Conservation (phyloP, 2,888 invertebrate genomes). For the Calliopum simillimum region DNA sequence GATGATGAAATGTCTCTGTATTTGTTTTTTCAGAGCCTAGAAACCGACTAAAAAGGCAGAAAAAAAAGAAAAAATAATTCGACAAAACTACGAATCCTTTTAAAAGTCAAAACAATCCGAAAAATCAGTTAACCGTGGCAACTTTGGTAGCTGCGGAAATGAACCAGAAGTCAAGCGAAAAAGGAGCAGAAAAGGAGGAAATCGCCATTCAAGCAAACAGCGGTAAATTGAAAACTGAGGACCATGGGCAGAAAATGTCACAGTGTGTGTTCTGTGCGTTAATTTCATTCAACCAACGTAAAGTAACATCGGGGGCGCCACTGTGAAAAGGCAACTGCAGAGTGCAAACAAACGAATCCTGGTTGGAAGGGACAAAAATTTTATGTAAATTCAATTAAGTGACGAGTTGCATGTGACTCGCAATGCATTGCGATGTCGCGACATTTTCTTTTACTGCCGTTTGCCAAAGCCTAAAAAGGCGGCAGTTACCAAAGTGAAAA, state of each 20-base stretch:
- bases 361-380: neutral
- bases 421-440: slow-evolving; percentile 24
- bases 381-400: slow-evolving; percentile 34
- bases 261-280: neutral
- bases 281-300: neutral
- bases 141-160: slow-evolving; percentile 27
- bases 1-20: too few species aligned
- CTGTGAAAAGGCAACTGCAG: neutral
- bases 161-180: neutral
- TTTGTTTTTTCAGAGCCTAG: too few species aligned
- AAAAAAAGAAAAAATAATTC: too few species aligned
- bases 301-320: neutral
- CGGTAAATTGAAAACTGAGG: too few species aligned
- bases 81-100: slow-evolving; percentile 9
- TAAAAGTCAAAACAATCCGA: slow-evolving; percentile 28
- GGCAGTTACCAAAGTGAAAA: too few species aligned
- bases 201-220: neutral
- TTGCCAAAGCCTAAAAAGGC: too few species aligned
- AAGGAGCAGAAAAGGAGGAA: neutral
- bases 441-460: slow-evolving; percentile 14
- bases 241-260: too few species aligned
- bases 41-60: too few species aligned
- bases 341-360: neutral
- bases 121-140: slow-evolving; percentile 27
- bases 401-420: slow-evolving; percentile 33